Evolutionary conservation across 2,797 vertebrate genomes (phyloP).

Genomic region (Erethizon dorsatum): DNA sequence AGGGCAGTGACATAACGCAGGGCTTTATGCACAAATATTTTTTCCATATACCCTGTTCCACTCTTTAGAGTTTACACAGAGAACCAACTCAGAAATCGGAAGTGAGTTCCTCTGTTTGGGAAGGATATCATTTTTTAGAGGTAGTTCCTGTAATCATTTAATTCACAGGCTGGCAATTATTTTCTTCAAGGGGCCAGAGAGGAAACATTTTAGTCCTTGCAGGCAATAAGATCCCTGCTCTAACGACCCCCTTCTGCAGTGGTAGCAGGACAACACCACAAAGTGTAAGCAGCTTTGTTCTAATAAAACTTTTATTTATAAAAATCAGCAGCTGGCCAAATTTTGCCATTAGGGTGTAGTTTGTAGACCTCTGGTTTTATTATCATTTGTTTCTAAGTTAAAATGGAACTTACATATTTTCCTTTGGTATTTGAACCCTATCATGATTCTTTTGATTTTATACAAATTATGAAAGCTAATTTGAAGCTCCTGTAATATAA

Average conservation of each 20-base stretch:
- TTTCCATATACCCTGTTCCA: not conserved
- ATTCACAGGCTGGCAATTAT: not conserved
- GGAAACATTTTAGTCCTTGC: not conserved
- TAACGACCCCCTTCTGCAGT: not conserved
- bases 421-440: not conserved
- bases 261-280: not conserved
- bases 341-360: not conserved
- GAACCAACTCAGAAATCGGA: not conserved
- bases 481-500: not conserved
- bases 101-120: not conserved
- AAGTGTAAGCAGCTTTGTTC: not conserved
- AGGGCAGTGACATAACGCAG: not conserved
- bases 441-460: not conserved
- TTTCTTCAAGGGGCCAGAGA: not conserved
- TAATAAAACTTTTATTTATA: conserved; percentile 43
- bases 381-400: conserved; percentile 34
- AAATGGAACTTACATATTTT: not conserved
- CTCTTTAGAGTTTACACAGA: not conserved
- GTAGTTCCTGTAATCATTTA: not conserved
- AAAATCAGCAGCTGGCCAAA: not conserved
- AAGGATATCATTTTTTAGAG: conserved; percentile 44
- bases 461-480: not conserved
- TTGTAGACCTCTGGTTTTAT: not conserved
- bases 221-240: not conserved
- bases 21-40: not conserved